Conservation (phyloP, 2,888 invertebrate genomes). For the Sthenelais limicola region DNA sequence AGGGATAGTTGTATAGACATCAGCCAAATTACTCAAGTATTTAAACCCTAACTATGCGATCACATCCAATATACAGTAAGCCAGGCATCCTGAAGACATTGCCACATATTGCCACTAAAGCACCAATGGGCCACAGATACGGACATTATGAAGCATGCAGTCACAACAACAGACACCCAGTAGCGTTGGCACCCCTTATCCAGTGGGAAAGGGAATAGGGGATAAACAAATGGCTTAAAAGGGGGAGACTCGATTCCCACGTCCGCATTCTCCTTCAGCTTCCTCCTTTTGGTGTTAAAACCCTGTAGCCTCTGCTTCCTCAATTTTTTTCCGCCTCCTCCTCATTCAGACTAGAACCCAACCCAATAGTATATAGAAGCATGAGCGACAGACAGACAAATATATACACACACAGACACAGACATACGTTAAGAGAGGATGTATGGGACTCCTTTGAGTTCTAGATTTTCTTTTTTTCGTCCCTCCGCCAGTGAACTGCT, state of each 20-base stretch:
- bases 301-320: too few species aligned
- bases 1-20: too few species aligned
- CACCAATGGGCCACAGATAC: constrained; percentile 19
- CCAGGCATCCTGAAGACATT: constrained; percentile 31
- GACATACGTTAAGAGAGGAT: neutral
- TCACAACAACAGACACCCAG: constrained; percentile 24
- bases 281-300: too few species aligned
- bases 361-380: too few species aligned
- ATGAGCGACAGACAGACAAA: constrained; percentile 11
- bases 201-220: neutral
- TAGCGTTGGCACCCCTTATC: neutral
- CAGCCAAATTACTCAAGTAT: too few species aligned
- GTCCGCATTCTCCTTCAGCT: too few species aligned
- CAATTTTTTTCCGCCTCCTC: too few species aligned
- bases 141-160: constrained; percentile 26
- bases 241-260: neutral
- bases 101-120: constrained; percentile 29
- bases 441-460: neutral
- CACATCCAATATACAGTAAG: constrained; percentile 30
- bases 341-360: too few species aligned
- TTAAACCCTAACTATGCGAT: constrained; percentile 17
- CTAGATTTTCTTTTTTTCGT: too few species aligned
- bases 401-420: neutral
- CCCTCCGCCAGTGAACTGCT: neutral
- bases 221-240: neutral